phyloP scores from a whole-genome alignment of 2,888 invertebrate genomes.

The Thereva nobilitata region DNA sequence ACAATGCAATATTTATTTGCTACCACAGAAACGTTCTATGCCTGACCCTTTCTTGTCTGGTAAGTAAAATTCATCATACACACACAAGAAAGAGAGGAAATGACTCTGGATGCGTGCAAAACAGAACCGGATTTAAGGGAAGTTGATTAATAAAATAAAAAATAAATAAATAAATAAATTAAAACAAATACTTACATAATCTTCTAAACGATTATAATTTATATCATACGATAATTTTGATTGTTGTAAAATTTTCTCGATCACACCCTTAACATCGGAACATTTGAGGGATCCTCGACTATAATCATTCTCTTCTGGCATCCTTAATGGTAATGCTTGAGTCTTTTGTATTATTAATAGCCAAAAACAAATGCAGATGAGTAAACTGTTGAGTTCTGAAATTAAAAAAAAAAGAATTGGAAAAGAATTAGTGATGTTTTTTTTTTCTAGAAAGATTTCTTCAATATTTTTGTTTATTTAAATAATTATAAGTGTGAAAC shows the following conservation, averaged over 20 bases:
- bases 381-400: conserved; percentile 40
- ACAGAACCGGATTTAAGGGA: conserved; percentile 31
- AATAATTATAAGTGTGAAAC: too few relatives aligned
- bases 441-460: conserved; percentile 7
- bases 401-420: conserved; percentile 13
- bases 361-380: conserved; percentile 40
- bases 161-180: conserved; percentile 9
- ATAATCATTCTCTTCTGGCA: conserved; percentile 17
- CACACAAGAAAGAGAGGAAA: conserved; percentile 23
- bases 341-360: conserved; percentile 39
- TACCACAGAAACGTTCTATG: conserved; percentile 1
- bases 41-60: conserved; percentile 40
- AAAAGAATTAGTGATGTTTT: conserved; percentile 6
- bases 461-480: too few relatives aligned
- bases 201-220: conserved; percentile 28
- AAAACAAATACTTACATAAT: conserved; percentile 39
- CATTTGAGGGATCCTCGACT: conserved; percentile 9
- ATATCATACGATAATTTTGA: conserved; percentile 38
- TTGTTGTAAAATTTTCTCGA: conserved; percentile 35
- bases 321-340: conserved; percentile 24
- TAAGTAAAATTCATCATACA: neutral
- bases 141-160: conserved; percentile 4
- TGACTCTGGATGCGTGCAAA: conserved; percentile 28
- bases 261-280: conserved; percentile 16
- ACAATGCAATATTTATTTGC: neutral